phyloP scores from a whole-genome alignment of 2,888 invertebrate species.

The Dicranocentrus wangi region DNA sequence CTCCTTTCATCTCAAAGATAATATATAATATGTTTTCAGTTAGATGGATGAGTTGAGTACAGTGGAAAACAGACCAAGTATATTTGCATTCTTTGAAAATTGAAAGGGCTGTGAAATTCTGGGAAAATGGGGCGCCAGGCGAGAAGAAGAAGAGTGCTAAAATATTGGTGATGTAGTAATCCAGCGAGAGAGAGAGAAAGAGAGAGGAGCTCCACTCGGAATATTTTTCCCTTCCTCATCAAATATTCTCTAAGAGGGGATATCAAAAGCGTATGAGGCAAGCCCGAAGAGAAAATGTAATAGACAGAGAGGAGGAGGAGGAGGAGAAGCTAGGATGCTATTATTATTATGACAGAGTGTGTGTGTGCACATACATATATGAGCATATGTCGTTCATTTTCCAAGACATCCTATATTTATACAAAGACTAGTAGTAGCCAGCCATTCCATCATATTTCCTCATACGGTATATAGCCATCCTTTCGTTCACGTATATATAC shows the following conservation, averaged over 20 bases:
- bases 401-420: too few species aligned
- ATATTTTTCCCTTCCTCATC: conserved; percentile 39
- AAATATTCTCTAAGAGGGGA: conserved; percentile 58
- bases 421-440: conserved; percentile 6
- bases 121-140: too few species aligned
- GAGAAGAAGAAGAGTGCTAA: neutral
- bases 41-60: too few species aligned
- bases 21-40: conserved; percentile 3
- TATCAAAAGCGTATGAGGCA: conserved; percentile 14
- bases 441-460: neutral
- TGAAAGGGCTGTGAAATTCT: neutral
- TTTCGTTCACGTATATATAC: conserved; percentile 8
- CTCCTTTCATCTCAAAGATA: conserved; percentile 32
- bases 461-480: too few species aligned
- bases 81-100: neutral
- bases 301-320: conserved; percentile 17
- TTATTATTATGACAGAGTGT: conserved; percentile 53
- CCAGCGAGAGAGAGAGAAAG: too few species aligned
- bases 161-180: conserved; percentile 1
- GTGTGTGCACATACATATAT: conserved; percentile 16
- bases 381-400: neutral
- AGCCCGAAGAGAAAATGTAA: neutral
- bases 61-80: too few species aligned
- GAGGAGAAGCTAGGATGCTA: conserved; percentile 43
- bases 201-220: too few species aligned